Base-by-base conservation (phyloP, 64 coral and sea anemone genomes). In the Hydrozoanthus tunicans region DNA sequence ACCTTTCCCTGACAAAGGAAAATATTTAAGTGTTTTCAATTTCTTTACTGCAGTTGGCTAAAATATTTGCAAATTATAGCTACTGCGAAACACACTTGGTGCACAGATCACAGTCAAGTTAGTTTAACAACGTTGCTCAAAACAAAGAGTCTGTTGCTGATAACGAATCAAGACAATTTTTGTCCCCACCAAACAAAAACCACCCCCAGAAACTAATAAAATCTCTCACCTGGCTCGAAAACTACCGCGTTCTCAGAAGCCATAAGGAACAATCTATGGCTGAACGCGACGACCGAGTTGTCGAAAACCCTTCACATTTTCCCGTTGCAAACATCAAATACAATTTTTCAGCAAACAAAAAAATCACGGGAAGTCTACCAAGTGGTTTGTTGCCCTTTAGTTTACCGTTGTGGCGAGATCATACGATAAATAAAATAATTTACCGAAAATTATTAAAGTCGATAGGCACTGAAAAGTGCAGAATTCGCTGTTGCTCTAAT, bases 361-460 rank as follows among this genome's bases (percentile, higher is more conserved):
- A 74, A 88, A 88, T 88, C 56, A 58, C 23, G 17, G n/a, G 73
- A 88, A 14, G 3, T 3, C 67, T 43, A 56, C 53, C 4, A 54
- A 6, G 56, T 57, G 27, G 6, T 88, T 75, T 61, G 56, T 59
- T 54, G 56, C 24, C 67, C 54, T 26, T 72, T 55, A 73, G 70
- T 74, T 74, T 73, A 88, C 26, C 6, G 20, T 75, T 88, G 69
- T 51, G 84, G 84, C 70, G 20, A 88, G 84, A 88, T 88, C 84
- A 88, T 88, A 56, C 68, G 84, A 74, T 74, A 88, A 88, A 88
- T 74, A 88, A 88, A 73, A 88, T 73, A 88, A 88, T 88, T 74
- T 88, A 72, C 6, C 32, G 69, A 88, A 86, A 88, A 88, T 82
- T 61, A 88, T 88, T 55, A 59, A 88, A 71, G 24, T 88, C 55